A percentile compares a stretch with the other conserved stretches of the same genome.
Conservation (phyloP, 2,888 invertebrate genomes). For the Therioaphis trifolii region DNA sequence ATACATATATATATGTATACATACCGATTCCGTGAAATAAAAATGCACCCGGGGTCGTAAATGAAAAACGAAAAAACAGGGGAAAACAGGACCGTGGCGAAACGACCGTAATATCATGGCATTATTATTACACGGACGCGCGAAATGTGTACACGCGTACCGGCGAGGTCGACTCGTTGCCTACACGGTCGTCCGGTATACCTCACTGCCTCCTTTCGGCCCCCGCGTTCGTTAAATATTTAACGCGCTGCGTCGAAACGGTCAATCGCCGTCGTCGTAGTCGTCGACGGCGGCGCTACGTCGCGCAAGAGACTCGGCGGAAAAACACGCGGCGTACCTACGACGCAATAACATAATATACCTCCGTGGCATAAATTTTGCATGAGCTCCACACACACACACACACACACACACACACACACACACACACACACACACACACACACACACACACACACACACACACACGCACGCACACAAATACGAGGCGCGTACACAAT, state of each 20-base stretch:
- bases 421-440: too few relatives aligned
- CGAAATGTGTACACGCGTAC: not conserved
- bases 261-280: not conserved
- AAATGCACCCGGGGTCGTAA: not conserved
- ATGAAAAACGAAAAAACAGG: not conserved
- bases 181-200: not conserved
- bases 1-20: not conserved
- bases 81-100: not conserved
- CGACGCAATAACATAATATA: too few relatives aligned
- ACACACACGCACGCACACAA: too few relatives aligned
- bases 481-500: not conserved
- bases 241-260: conserved; percentile 4
- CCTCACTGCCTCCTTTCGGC: too few relatives aligned
- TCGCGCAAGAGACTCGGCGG: not conserved
- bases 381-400: conserved; percentile 2
- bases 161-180: not conserved
- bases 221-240: conserved; percentile 37
- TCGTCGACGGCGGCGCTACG: not conserved
- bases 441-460: too few relatives aligned
- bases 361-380: too few relatives aligned
- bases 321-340: conserved; percentile 14
- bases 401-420: too few relatives aligned
- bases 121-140: too few relatives aligned
- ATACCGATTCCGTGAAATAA: not conserved
- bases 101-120: too few relatives aligned